phyloP scores from a whole-genome alignment of 2,888 invertebrate species.

The Sinotaia quadrata region DNA sequence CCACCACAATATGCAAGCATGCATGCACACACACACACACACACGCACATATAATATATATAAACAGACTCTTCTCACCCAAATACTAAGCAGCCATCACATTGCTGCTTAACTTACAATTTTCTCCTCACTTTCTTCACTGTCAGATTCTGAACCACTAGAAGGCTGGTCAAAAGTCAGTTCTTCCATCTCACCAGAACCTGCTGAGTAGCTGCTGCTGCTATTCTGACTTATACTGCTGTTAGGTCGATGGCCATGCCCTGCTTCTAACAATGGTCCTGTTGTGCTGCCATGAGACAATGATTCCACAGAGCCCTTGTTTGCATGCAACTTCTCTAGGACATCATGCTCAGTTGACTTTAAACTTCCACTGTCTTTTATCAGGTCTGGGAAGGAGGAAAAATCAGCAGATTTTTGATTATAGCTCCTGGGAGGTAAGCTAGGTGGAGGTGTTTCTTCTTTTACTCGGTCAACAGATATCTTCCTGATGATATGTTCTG shows the following conservation, averaged over 20 bases:
- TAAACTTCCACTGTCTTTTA: background rate
- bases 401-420: background rate
- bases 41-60: background rate
- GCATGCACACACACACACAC: background rate
- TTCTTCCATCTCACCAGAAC: conserved; percentile 33
- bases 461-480: background rate
- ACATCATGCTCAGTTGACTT: conserved; percentile 5
- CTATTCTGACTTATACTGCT: conserved; percentile 43
- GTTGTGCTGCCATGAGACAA: background rate
- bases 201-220: conserved; percentile 44
- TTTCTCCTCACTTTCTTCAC: conserved; percentile 46
- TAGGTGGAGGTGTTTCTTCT: conserved; percentile 46
- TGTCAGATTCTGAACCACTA: conserved; percentile 49
- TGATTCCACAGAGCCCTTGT: background rate
- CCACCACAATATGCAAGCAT: too few relatives aligned
- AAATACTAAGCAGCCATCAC: background rate
- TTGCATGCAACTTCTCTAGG: conserved; percentile 15
- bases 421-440: conserved; percentile 40
- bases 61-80: background rate
- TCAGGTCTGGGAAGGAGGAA: background rate
- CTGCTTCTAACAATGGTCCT: conserved; percentile 14
- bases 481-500: conserved; percentile 33
- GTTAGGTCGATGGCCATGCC: conserved; percentile 39
- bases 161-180: conserved; percentile 24
- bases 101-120: background rate